These are phyloP conservation scores for Lepidonotus clava DNA, from an alignment of 2,888 invertebrate species.

Conservation along the genomic window DNA sequence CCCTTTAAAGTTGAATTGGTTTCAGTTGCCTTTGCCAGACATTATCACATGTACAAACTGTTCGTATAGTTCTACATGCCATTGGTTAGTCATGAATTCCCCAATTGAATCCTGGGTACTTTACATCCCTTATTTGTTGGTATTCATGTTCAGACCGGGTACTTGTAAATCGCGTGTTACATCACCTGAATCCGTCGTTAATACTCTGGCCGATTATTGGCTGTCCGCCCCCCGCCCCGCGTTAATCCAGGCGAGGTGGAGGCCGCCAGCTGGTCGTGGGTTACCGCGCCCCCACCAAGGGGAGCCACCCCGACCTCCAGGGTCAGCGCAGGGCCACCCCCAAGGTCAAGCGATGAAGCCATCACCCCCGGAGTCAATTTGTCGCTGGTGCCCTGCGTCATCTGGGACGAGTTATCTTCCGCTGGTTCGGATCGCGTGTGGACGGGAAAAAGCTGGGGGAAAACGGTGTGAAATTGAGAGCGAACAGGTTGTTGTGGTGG, in stretches of 20 bases:
- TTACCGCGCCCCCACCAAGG: background rate
- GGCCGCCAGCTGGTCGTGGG: too few relatives aligned
- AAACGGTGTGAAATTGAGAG: background rate
- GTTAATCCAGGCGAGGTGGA: background rate
- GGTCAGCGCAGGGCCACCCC: background rate
- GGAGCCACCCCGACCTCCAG: background rate
- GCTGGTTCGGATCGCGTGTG: background rate
- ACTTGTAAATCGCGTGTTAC: background rate
- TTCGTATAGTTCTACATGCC: too few relatives aligned
- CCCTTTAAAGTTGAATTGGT: too few relatives aligned
- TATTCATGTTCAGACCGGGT: too few relatives aligned
- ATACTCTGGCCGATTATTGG: background rate
- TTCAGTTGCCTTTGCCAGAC: too few relatives aligned
- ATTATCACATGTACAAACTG: too few relatives aligned
- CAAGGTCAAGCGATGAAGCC: constrained; percentile 18
- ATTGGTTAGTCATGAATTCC: too few relatives aligned
- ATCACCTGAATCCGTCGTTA: background rate
- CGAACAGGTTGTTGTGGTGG: background rate
- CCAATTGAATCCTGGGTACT: too few relatives aligned
- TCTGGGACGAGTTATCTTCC: constrained; percentile 12
- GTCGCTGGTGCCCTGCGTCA: background rate
- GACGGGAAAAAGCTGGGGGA: background rate
- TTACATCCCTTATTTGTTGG: too few relatives aligned
- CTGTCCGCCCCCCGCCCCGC: background rate
- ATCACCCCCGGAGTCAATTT: constrained; percentile 18